Evolutionary conservation across 2,888 invertebrate species (phyloP).

Genomic region (Macaria notata): DNA sequence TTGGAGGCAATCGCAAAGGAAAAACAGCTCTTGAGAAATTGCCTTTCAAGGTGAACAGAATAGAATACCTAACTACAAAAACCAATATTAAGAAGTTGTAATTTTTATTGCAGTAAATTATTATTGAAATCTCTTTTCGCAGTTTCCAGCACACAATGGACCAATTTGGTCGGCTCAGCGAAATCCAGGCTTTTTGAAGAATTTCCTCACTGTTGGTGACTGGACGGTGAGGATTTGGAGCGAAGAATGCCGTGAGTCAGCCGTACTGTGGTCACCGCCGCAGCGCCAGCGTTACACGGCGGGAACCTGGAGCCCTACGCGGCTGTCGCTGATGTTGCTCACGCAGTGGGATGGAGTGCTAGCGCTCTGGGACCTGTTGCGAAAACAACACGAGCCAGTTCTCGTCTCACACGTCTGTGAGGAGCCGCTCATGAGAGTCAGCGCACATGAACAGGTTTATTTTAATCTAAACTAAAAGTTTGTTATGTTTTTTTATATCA

Average conservation of each 20-base stretch:
- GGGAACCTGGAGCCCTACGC: constrained; percentile 84
- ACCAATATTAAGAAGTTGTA: too few relatives aligned
- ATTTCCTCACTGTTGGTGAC: constrained; percentile 95
- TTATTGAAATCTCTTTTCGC: too few relatives aligned
- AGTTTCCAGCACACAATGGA: not conserved
- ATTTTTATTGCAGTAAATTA: too few relatives aligned
- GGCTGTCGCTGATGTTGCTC: constrained; percentile 71
- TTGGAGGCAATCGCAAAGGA: constrained; percentile 80
- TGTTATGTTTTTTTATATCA: too few relatives aligned
- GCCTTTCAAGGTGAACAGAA: not conserved
- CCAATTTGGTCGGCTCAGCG: constrained; percentile 87
- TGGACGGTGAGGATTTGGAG: constrained; percentile 97
- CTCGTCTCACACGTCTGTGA: constrained; percentile 77
- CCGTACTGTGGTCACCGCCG: constrained; percentile 92
- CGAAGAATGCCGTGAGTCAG: constrained; percentile 95
- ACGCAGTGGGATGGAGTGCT: constrained; percentile 90
- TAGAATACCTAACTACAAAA: too few relatives aligned
- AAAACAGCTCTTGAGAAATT: constrained; percentile 5
- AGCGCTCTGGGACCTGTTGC: constrained; percentile 93
- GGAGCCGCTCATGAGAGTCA: constrained; percentile 57
- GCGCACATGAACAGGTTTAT: constrained; percentile 3
- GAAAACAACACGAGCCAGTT: constrained; percentile 89
- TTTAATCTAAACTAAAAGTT: not conserved
- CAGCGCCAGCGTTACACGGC: constrained; percentile 85
- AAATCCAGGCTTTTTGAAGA: constrained; percentile 95